Evolutionary conservation across 2,888 invertebrate genomes (phyloP).

Genomic region (Aproaerema taeniolella): DNA sequence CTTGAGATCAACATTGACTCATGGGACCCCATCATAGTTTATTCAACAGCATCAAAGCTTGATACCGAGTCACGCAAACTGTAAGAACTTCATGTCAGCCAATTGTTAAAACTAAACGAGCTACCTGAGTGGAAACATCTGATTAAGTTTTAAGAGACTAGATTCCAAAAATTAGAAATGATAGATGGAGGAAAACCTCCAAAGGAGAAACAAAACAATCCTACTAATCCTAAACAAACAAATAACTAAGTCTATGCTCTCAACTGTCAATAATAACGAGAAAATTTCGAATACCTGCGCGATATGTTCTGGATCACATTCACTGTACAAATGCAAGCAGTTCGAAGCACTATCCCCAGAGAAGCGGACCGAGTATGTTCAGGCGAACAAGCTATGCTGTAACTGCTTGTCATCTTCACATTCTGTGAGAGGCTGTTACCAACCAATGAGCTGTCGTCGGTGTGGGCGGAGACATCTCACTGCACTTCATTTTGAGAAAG

Average conservation of each 20-base stretch:
- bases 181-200: conserved; percentile 5
- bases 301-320: conserved; percentile 13
- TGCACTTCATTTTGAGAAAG: conserved; percentile 18
- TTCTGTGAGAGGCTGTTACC: conserved; percentile 13
- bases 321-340: conserved; percentile 16
- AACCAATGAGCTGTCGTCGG: conserved; percentile 14
- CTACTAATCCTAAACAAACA: not conserved
- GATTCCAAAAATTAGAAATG: conserved; percentile 16
- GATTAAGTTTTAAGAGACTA: conserved; percentile 12
- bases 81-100: conserved; percentile 6
- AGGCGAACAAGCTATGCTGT: conserved; percentile 15
- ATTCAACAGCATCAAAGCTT: conserved; percentile 6
- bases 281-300: conserved; percentile 4
- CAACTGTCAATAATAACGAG: conserved; percentile 6
- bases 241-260: conserved; percentile 14
- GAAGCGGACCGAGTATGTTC: conserved; percentile 15
- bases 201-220: not conserved
- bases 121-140: conserved; percentile 16
- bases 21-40: conserved; percentile 11
- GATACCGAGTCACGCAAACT: not conserved
- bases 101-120: not conserved
- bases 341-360: conserved; percentile 9
- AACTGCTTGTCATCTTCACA: conserved; percentile 16
- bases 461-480: conserved; percentile 21
- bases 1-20: not conserved